Evolutionary conservation across 2,797 vertebrate species (phyloP).

Genomic region (Ataeniobius toweri): DNA sequence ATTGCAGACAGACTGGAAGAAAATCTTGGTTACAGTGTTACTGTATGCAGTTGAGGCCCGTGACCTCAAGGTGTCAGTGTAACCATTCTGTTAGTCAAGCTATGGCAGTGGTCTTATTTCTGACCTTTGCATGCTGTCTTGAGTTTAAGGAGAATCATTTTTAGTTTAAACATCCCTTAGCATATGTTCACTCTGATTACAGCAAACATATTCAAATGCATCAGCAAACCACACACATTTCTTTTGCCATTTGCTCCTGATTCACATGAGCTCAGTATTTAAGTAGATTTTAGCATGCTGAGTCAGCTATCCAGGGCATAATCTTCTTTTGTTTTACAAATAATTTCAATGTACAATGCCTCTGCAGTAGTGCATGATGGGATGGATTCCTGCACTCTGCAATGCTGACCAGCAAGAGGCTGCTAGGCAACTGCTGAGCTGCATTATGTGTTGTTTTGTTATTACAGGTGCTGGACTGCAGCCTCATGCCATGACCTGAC

Average conservation of each 20-base stretch:
- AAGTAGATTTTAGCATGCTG: background rate
- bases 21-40: background rate
- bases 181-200: background rate
- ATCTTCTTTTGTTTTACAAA: no score
- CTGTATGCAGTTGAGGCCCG: background rate
- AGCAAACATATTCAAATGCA: no score
- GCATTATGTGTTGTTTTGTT: slow-evolving; percentile 24
- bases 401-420: slow-evolving; percentile 43
- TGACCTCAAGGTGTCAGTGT: slow-evolving; percentile 38
- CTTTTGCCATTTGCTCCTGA: no score
- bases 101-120: background rate
- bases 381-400: background rate
- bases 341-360: background rate
- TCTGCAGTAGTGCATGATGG: background rate
- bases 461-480: background rate
- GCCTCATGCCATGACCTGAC: background rate
- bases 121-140: background rate
- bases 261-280: no score
- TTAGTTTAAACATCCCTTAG: background rate
- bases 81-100: background rate
- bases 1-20: background rate
- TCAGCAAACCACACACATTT: background rate
- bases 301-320: background rate
- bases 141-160: background rate
- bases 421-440: slow-evolving; percentile 62